These are phyloP conservation scores for Pseudochirops corinnae DNA, from an alignment of 2,797 vertebrate species.

Conservation along the genomic window DNA sequence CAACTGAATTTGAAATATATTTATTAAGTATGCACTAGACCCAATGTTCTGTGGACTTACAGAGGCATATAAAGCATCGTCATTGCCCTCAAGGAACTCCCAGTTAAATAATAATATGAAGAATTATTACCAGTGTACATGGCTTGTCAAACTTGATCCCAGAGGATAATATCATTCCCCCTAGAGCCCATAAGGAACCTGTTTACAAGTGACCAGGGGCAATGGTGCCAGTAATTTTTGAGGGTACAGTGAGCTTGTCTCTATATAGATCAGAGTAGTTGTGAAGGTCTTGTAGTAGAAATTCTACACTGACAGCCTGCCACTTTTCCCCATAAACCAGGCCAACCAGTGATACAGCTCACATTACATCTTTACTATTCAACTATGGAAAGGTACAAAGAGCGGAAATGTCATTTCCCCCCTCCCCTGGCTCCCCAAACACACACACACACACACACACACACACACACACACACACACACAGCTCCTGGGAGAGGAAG, in stretches of 20 bases:
- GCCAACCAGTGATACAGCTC: neutral
- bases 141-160: neutral
- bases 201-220: neutral
- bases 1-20: neutral
- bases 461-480: too few species aligned
- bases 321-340: neutral
- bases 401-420: neutral
- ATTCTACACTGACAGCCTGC: neutral
- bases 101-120: neutral
- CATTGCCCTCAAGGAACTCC: neutral
- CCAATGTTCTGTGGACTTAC: neutral
- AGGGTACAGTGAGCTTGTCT: neutral
- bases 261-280: neutral
- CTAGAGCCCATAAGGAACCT: neutral
- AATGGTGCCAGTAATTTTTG: neutral
- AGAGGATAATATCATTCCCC: neutral
- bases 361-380: neutral
- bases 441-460: neutral
- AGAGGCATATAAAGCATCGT: neutral
- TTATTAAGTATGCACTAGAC: neutral
- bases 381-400: neutral
- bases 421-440: neutral
- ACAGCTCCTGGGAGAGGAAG: neutral
- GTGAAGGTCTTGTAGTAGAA: neutral
- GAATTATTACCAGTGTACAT: neutral